phyloP scores from a whole-genome alignment of 1,140 invertebrate species.

The Euwallacea fornicatus region DNA sequence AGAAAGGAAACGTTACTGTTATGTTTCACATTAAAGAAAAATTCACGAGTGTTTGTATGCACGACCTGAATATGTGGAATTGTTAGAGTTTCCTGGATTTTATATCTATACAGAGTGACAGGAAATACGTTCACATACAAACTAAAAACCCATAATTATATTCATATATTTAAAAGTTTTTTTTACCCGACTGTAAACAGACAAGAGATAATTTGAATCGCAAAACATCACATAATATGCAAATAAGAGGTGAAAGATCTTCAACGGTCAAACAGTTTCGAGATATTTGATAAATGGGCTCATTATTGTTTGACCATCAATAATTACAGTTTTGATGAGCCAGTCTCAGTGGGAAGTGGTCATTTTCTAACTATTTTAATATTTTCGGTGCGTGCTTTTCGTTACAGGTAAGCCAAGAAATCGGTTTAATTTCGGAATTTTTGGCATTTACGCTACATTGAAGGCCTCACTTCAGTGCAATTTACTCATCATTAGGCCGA shows the following conservation, averaged over 20 bases:
- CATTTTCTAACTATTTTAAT: too few species aligned
- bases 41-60: too few species aligned
- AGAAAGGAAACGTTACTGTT: too few species aligned
- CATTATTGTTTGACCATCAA: neutral
- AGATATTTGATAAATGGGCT: conserved; percentile 1
- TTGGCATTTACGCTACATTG: neutral
- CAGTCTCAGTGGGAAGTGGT: neutral
- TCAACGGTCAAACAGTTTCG: conserved; percentile 20
- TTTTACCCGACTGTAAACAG: neutral
- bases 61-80: neutral
- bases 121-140: conserved; percentile 8
- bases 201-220: conserved; percentile 10
- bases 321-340: neutral
- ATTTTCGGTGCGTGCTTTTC: neutral
- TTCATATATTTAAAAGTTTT: neutral
- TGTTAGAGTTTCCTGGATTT: conserved; percentile 1
- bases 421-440: too few species aligned
- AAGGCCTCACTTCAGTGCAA: neutral
- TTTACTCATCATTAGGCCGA: conserved; percentile 13
- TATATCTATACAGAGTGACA: neutral
- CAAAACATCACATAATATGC: conserved; percentile 16
- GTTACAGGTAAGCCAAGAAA: neutral
- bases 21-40: too few species aligned
- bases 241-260: conserved; percentile 29
- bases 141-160: neutral